Base-by-base conservation (phyloP, 1,140 invertebrate genomes). In the Dinoponera quadriceps region DNA sequence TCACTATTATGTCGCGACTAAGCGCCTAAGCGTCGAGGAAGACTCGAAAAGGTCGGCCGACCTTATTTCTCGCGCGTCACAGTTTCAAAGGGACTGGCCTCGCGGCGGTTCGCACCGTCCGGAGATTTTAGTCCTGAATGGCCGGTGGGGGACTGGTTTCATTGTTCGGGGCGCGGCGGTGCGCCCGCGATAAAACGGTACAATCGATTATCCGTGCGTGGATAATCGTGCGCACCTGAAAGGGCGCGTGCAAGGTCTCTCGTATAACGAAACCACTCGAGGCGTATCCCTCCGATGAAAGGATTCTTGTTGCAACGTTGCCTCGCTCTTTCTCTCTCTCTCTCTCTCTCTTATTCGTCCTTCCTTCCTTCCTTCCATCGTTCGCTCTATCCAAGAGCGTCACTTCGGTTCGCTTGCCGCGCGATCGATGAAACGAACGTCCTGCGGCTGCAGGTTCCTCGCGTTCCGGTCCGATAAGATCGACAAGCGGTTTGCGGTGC, bases 181-280 rank as follows among this genome's bases (percentile, higher is more conserved):
- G 57, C 60, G 74, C 27, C 25, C 51, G 66, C 71, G 85, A 86
- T 86, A 63, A 81, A 86, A 86, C 83, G 84, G 84, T 85, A 85
- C 66, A 78, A 86, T 85, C 74, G 74, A 85, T 86, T 86, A 86
- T 85, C 63, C 84, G 59, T 44, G 84, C 85, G 62, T 69, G 77
- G 63, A 86, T 86, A 86, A 85, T 82, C 85, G 49, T 54, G 33
- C 54, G 59, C 51, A 80, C 63, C 63, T 63, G 75, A 62, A 85
- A 72, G 75, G 55, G 60, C 38, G 22, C 55, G 55, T 1, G 68
- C 57, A 73, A 82, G 68, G 68, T 33, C 66, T 57, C 11, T 71
- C 38, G 65, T 29, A 22, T 5, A 44, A 57, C 51, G 54, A 57
- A 54, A 57, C 65, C 18, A 18, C 51, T 62, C 51, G 27, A 78